These are phyloP conservation scores for Mantis religiosa DNA, from an alignment of 2,888 invertebrate species.

Conservation along the genomic window DNA sequence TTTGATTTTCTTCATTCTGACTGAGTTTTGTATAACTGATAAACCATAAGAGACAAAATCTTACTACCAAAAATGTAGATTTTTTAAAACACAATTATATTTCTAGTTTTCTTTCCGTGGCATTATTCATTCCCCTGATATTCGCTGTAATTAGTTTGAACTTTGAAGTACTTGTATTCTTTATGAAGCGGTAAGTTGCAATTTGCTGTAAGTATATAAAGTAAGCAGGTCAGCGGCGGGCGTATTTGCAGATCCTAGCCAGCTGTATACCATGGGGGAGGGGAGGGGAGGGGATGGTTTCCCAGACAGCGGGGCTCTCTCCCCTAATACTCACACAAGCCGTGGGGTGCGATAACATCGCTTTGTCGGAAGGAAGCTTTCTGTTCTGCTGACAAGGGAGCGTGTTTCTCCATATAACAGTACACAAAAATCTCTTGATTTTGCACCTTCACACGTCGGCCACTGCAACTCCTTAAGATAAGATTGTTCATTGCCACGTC, in stretches of 20 bases:
- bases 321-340: neutral
- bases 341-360: neutral
- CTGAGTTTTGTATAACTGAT: too few species aligned
- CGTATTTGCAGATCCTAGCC: neutral
- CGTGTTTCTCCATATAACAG: neutral
- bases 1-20: too few species aligned
- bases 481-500: neutral
- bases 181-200: too few species aligned
- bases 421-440: neutral
- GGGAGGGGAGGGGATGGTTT: neutral
- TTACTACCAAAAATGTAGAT: too few species aligned
- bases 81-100: too few species aligned
- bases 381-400: neutral
- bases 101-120: too few species aligned
- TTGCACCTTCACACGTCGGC: neutral
- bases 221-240: neutral
- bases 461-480: neutral
- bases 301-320: neutral
- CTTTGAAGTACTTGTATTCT: too few species aligned
- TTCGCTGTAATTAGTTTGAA: too few species aligned
- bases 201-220: too few species aligned
- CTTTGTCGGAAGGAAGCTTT: neutral
- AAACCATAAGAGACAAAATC: too few species aligned
- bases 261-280: neutral
- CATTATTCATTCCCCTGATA: too few species aligned